phyloP scores from a whole-genome alignment of 30 jellyfish, hydroid and myxozoan genomes.

The Aurelia sp. region DNA sequence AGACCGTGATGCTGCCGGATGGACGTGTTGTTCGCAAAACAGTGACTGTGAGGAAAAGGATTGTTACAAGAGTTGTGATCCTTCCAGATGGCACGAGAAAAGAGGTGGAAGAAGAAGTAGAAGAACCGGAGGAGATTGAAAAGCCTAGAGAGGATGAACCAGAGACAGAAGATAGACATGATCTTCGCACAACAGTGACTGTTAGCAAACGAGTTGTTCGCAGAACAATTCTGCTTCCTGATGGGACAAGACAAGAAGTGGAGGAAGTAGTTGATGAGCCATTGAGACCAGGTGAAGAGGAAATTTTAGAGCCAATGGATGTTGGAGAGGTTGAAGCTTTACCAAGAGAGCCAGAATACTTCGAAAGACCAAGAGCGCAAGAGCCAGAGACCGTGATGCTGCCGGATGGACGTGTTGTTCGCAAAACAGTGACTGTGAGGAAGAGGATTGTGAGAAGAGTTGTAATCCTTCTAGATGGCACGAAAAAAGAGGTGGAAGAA shows the following conservation, averaged over 20 bases:
- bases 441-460: slow-evolving; percentile 64
- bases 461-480: slow-evolving; percentile 77
- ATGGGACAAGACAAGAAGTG: slow-evolving; percentile 53
- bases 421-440: slow-evolving; percentile 50
- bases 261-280: slow-evolving; percentile 53
- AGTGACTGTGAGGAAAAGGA: slow-evolving; percentile 59
- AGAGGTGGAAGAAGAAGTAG: slow-evolving; percentile 58
- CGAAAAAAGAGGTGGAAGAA: slow-evolving; percentile 76
- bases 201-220: slow-evolving; percentile 35
- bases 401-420: slow-evolving; percentile 42
- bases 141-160: slow-evolving; percentile 19
- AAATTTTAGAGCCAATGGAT: background rate
- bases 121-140: background rate
- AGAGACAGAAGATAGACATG: slow-evolving; percentile 38
- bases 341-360: background rate
- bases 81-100: slow-evolving; percentile 77
- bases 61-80: slow-evolving; percentile 52
- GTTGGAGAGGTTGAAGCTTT: background rate
- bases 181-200: slow-evolving; percentile 12
- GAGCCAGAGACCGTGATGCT: slow-evolving; percentile 7
- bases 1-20: background rate
- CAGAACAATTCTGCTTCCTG: slow-evolving; percentile 50
- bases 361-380: slow-evolving; percentile 7
- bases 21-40: slow-evolving; percentile 68
- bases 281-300: slow-evolving; percentile 11